Conservation (phyloP, 1,140 invertebrate genomes). For the Diprion similis region DNA sequence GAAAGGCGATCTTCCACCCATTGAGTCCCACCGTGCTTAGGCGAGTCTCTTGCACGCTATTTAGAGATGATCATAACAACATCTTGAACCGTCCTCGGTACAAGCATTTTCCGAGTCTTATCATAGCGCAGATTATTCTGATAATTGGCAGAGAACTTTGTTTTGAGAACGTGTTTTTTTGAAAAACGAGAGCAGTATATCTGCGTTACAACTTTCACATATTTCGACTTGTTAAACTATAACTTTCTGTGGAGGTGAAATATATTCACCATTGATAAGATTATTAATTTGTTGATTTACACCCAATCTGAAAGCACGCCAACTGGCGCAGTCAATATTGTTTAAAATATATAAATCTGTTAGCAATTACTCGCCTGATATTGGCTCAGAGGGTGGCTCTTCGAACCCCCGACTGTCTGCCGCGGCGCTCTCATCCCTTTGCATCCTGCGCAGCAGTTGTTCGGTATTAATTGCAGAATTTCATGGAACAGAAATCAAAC, state of each 20-base stretch:
- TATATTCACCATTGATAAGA: too few relatives aligned
- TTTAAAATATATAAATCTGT: background rate
- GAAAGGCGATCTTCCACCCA: background rate
- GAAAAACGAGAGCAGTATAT: too few relatives aligned
- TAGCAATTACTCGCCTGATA: conserved; percentile 3
- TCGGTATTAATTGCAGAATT: conserved; percentile 10
- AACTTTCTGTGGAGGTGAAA: too few relatives aligned
- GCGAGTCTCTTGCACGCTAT: background rate
- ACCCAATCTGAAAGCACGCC: too few relatives aligned
- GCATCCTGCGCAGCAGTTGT: background rate
- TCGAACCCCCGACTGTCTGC: background rate
- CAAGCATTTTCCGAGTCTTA: too few relatives aligned
- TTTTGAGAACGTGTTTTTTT: background rate
- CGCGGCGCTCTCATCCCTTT: background rate
- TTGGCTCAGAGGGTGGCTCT: background rate
- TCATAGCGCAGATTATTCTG: too few relatives aligned
- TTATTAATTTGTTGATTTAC: too few relatives aligned
- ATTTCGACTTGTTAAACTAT: too few relatives aligned
- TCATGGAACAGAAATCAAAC: conserved; percentile 4
- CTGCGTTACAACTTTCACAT: too few relatives aligned
- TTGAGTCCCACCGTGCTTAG: background rate
- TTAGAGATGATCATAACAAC: background rate
- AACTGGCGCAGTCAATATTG: too few relatives aligned
- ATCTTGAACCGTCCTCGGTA: too few relatives aligned
- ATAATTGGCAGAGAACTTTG: background rate